Evolutionary conservation across 2,797 vertebrate species (phyloP).

Genomic region (Gila robusta): DNA sequence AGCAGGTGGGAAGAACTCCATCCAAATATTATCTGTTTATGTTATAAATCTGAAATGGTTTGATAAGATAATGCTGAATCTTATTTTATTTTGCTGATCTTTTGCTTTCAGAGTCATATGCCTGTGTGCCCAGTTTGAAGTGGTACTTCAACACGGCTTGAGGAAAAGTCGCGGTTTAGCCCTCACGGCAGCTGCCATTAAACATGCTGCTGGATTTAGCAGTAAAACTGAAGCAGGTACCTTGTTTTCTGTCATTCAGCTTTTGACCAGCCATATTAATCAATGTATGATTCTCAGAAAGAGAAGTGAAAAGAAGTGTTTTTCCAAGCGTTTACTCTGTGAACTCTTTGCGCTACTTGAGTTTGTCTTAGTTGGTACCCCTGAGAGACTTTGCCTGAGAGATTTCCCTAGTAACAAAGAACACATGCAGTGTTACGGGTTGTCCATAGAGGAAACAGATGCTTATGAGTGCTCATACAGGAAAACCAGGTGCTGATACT

Average conservation of each 20-base stretch:
- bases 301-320: not conserved
- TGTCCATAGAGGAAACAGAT: conserved; percentile 64
- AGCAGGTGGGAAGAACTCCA: conserved; percentile 85
- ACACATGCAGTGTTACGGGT: conserved; percentile 33
- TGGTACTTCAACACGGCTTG: conserved; percentile 94
- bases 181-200: conserved; percentile 93
- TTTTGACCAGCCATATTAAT: not conserved
- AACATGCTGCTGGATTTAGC: conserved; percentile 94
- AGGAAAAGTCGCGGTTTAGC: conserved; percentile 92
- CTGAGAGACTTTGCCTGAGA: conserved; percentile 22
- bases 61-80: not conserved
- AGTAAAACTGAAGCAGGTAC: conserved; percentile 93
- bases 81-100: not conserved
- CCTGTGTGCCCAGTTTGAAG: conserved; percentile 96
- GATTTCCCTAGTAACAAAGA: conserved; percentile 50
- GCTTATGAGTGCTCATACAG: conserved; percentile 52
- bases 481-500: conserved; percentile 56
- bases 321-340: conserved; percentile 9
- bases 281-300: not conserved
- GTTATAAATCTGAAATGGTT: not conserved
- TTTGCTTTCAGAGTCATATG: conserved; percentile 88
- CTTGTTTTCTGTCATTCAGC: not conserved
- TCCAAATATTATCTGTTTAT: not conserved
- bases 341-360: conserved; percentile 10
- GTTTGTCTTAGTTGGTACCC: conserved; percentile 35